A percentile compares a stretch with the other conserved stretches of the same genome.
phyloP scores from a whole-genome alignment of 2,797 vertebrate species.

The Aselliscus stoliczkanus region DNA sequence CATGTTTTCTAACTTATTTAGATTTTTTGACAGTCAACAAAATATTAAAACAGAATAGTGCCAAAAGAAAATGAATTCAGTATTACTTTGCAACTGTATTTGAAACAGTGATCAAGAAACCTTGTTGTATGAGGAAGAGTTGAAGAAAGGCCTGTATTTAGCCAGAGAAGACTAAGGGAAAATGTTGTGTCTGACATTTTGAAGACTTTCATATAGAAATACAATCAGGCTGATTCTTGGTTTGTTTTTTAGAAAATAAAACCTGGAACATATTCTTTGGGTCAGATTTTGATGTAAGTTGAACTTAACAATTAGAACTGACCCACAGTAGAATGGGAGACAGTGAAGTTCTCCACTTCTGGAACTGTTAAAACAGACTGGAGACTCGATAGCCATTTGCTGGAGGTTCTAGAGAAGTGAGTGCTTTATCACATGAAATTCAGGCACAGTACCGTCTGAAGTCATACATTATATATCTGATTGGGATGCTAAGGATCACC shows the following conservation, averaged over 20 bases:
- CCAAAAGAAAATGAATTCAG: neutral
- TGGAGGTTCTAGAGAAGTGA: neutral
- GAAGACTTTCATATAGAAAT: neutral
- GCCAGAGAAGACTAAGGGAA: neutral
- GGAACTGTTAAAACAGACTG: neutral
- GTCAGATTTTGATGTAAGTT: neutral
- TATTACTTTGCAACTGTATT: constrained; percentile 31
- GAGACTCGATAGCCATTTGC: neutral
- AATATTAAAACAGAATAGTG: constrained; percentile 20
- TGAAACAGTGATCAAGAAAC: neutral
- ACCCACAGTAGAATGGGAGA: neutral
- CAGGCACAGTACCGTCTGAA: neutral
- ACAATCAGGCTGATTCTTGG: neutral
- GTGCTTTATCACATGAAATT: neutral
- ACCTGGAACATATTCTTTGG: neutral
- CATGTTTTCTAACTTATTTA: neutral
- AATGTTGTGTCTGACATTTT: neutral
- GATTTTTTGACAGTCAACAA: neutral
- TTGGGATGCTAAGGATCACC: neutral
- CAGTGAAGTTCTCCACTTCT: neutral
- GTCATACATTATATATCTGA: neutral
- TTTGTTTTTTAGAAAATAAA: constrained; percentile 35
- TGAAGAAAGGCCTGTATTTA: neutral
- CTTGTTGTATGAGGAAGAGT: neutral
- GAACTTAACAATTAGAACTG: neutral